phyloP scores from a whole-genome alignment of 23 tunicate genomes.

The Corella eumyota region DNA sequence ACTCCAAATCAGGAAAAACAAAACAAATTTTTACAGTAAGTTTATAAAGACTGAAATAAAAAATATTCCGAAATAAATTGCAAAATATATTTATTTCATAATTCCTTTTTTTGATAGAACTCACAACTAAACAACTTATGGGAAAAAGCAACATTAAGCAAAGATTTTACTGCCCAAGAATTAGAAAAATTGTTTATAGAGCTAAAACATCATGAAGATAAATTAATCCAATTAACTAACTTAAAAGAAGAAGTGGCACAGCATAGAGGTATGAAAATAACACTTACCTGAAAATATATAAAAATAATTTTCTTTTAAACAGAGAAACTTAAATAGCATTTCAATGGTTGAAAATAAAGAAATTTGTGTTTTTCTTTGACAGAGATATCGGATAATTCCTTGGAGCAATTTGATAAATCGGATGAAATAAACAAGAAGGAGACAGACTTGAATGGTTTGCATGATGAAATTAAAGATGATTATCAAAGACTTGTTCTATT shows the following conservation, averaged over 20 bases:
- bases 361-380: background rate
- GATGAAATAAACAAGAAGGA: conserved; percentile 7
- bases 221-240: conserved; percentile 4
- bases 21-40: no score
- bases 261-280: conserved; percentile 7
- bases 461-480: conserved; percentile 9
- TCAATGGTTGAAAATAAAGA: background rate
- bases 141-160: conserved; percentile 6
- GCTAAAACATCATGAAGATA: conserved; percentile 15
- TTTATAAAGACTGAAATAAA: no score
- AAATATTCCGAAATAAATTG: no score
- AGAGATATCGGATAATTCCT: conserved; percentile 18
- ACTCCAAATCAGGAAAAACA: no score
- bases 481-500: conserved; percentile 10
- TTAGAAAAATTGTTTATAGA: conserved; percentile 4
- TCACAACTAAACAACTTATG: conserved; percentile 8
- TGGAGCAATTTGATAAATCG: conserved; percentile 6
- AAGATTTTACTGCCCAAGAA: conserved; percentile 17
- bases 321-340: background rate
- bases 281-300: no score
- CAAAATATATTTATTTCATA: background rate
- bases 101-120: background rate
- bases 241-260: conserved; percentile 6
- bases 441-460: conserved; percentile 2
- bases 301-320: background rate